Conservation (phyloP, 1,140 invertebrate genomes). For the Diorhabda sublineata region DNA sequence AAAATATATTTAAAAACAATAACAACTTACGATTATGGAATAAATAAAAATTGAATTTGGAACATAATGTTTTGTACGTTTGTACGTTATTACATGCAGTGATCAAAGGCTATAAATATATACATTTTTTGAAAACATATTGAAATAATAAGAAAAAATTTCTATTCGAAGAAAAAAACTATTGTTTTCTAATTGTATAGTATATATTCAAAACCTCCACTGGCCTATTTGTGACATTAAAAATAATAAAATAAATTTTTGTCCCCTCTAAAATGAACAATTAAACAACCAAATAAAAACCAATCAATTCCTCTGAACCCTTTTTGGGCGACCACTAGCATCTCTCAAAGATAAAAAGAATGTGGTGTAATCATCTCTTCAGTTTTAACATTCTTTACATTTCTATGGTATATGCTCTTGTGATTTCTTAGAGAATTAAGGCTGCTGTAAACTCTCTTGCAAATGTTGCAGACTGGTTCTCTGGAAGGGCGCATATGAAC, state of each 20-base stretch:
- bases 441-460: constrained; percentile 81
- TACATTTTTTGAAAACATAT: too few relatives aligned
- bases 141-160: too few relatives aligned
- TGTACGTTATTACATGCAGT: not conserved
- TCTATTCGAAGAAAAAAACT: too few relatives aligned
- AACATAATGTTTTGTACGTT: constrained; percentile 21
- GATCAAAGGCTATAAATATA: too few relatives aligned
- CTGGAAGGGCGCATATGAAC: constrained; percentile 79
- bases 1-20: constrained; percentile 21
- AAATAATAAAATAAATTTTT: too few relatives aligned
- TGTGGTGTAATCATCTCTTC: constrained; percentile 43
- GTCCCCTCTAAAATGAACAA: too few relatives aligned
- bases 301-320: not conserved
- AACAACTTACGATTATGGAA: constrained; percentile 21
- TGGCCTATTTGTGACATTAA: too few relatives aligned
- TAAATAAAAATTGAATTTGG: constrained; percentile 18
- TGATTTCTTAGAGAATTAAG: constrained; percentile 82
- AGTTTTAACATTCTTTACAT: constrained; percentile 52
- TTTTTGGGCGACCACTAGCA: not conserved
- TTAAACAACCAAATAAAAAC: not conserved
- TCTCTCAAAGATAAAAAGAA: constrained; percentile 42
- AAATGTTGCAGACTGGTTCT: constrained; percentile 83
- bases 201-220: too few relatives aligned
- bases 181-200: too few relatives aligned
- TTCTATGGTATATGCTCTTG: constrained; percentile 83